phyloP scores from a whole-genome alignment of 2,888 invertebrate genomes.

The Drymonia ruficornis region DNA sequence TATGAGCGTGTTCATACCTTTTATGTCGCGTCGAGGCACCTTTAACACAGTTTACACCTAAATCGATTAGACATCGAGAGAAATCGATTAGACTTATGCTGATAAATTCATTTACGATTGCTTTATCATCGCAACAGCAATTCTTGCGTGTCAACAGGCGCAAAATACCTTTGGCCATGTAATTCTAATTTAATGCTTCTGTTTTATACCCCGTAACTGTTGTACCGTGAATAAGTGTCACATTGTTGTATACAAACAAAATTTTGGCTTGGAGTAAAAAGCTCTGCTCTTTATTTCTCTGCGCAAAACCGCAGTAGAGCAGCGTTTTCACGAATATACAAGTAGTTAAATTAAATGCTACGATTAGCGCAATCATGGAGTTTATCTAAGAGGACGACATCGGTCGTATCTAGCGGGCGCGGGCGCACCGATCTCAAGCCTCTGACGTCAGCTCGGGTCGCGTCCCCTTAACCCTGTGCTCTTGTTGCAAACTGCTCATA shows the following conservation, averaged over 20 bases:
- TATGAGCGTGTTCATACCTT: slow-evolving; percentile 65
- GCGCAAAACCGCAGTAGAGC: not conserved
- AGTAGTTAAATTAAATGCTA: slow-evolving; percentile 29
- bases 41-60: slow-evolving; percentile 78
- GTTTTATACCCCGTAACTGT: not conserved
- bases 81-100: slow-evolving; percentile 75
- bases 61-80: slow-evolving; percentile 80
- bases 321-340: slow-evolving; percentile 18
- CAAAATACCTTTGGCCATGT: slow-evolving; percentile 21
- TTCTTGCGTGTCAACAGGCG: slow-evolving; percentile 48
- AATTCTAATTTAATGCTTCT: not conserved
- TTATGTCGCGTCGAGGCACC: slow-evolving; percentile 55
- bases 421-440: slow-evolving; percentile 45
- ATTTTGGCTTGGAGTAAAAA: not conserved
- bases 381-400: slow-evolving; percentile 57
- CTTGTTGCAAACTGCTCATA: slow-evolving; percentile 56
- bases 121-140: slow-evolving; percentile 58
- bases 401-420: slow-evolving; percentile 59
- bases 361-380: slow-evolving; percentile 41
- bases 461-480: slow-evolving; percentile 64
- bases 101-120: slow-evolving; percentile 71
- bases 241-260: not conserved
- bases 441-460: slow-evolving; percentile 61
- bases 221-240: not conserved
- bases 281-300: not conserved